Conservation (phyloP, 2,797 vertebrate species). For the Manis pentadactyla region DNA sequence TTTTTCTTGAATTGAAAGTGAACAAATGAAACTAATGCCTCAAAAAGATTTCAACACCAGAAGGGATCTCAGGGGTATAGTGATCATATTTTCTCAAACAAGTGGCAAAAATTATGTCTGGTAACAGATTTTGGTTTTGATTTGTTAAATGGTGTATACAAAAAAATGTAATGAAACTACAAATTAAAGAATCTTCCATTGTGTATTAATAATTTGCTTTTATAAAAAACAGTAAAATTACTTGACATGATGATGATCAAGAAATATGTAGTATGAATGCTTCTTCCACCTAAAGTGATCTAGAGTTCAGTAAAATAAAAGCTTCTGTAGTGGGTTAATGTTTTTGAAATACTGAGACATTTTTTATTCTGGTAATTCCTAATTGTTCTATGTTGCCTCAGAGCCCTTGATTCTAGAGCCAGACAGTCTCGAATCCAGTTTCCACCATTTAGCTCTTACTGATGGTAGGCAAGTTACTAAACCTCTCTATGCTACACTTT, state of each 20-base stretch:
- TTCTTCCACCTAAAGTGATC: slow-evolving; percentile 4
- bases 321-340: neutral
- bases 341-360: neutral
- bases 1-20: slow-evolving; percentile 20
- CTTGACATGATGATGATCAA: neutral
- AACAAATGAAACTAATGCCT: neutral
- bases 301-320: slow-evolving; percentile 26
- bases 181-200: slow-evolving; percentile 2
- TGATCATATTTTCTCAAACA: slow-evolving; percentile 18
- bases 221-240: slow-evolving; percentile 39
- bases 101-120: neutral
- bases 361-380: slow-evolving; percentile 21
- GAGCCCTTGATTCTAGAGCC: slow-evolving; percentile 11
- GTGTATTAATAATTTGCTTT: slow-evolving; percentile 13
- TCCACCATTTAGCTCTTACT: neutral
- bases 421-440: neutral
- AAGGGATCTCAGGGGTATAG: neutral
- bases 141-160: slow-evolving; percentile 1
- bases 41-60: neutral
- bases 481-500: neutral
- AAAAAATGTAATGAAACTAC: slow-evolving; percentile 31
- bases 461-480: slow-evolving; percentile 41
- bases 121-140: neutral
- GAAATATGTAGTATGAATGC: neutral
- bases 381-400: neutral